Conservation (phyloP, 2,888 invertebrate genomes). For the Mythimna ferrago region DNA sequence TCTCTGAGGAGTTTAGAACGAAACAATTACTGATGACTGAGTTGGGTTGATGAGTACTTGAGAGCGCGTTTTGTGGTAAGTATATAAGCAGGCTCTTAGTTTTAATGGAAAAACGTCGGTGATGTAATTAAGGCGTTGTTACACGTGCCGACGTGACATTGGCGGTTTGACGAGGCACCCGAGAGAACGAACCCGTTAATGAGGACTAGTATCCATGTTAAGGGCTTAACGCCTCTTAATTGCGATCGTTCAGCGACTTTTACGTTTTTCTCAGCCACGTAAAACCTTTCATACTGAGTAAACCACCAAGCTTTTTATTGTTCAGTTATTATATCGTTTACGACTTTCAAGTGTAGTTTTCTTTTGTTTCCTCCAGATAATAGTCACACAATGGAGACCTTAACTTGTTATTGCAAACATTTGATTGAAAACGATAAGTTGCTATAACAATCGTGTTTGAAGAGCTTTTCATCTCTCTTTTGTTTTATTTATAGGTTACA, state of each 20-base stretch:
- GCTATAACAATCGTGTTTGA: slow-evolving; percentile 5
- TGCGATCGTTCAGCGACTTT: slow-evolving; percentile 22
- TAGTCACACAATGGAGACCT: slow-evolving; percentile 6
- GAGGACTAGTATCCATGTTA: not conserved
- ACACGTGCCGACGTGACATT: slow-evolving; percentile 10
- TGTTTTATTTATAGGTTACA: slow-evolving; percentile 4
- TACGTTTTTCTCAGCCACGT: not conserved
- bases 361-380: slow-evolving; percentile 27
- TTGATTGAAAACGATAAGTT: slow-evolving; percentile 43
- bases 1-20: not conserved
- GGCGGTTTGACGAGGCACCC: slow-evolving; percentile 17
- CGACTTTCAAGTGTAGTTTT: slow-evolving; percentile 40
- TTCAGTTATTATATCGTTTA: slow-evolving; percentile 36
- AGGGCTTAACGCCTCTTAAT: slow-evolving; percentile 6
- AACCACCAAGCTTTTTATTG: slow-evolving; percentile 32
- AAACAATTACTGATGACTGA: slow-evolving; percentile 8
- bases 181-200: slow-evolving; percentile 19
- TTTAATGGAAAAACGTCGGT: slow-evolving; percentile 16
- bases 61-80: not conserved
- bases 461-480: slow-evolving; percentile 16
- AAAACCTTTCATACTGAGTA: slow-evolving; percentile 12
- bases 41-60: not conserved
- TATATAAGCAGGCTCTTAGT: not conserved
- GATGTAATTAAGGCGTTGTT: slow-evolving; percentile 6
- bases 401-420: slow-evolving; percentile 34